Percentiles rank a stretch among this genome's conserved stretches.
Conservation (phyloP, 1,140 invertebrate species). For the Rhagoletis pomonella region DNA sequence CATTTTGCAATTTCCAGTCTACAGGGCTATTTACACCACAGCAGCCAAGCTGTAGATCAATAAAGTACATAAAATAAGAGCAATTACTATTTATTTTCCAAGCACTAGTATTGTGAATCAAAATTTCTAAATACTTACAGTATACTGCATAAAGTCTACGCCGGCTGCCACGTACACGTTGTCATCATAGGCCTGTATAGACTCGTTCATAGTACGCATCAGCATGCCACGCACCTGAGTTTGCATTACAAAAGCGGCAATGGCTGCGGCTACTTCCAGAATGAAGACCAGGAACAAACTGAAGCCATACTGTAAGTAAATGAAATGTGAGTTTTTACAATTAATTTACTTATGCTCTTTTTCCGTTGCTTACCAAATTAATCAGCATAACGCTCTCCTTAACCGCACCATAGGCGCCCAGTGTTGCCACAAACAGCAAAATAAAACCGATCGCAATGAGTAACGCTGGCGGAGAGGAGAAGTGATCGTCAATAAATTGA, state of each 20-base stretch:
- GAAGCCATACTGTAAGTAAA: slow-evolving; percentile 84
- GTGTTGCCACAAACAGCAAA: slow-evolving; percentile 85
- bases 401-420: slow-evolving; percentile 88
- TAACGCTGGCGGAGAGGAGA: slow-evolving; percentile 83
- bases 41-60: slow-evolving; percentile 80
- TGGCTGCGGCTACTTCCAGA: slow-evolving; percentile 86
- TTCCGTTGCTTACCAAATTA: slow-evolving; percentile 79
- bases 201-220: slow-evolving; percentile 77
- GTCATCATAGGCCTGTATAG: slow-evolving; percentile 77
- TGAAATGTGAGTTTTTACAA: background rate
- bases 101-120: no score
- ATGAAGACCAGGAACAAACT: slow-evolving; percentile 85
- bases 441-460: slow-evolving; percentile 85
- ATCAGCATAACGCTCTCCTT: slow-evolving; percentile 89
- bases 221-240: slow-evolving; percentile 78
- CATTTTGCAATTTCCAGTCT: slow-evolving; percentile 78
- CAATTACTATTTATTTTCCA: no score
- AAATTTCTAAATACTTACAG: slow-evolving; percentile 74
- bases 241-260: slow-evolving; percentile 85
- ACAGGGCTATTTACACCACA: slow-evolving; percentile 80
- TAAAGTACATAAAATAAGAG: slow-evolving; percentile 43
- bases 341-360: background rate
- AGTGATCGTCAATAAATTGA: slow-evolving; percentile 80
- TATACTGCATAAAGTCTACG: slow-evolving; percentile 81
- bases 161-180: slow-evolving; percentile 75